Conservation (phyloP, 2,888 invertebrate genomes). For the Ichneumoninae sp. region DNA sequence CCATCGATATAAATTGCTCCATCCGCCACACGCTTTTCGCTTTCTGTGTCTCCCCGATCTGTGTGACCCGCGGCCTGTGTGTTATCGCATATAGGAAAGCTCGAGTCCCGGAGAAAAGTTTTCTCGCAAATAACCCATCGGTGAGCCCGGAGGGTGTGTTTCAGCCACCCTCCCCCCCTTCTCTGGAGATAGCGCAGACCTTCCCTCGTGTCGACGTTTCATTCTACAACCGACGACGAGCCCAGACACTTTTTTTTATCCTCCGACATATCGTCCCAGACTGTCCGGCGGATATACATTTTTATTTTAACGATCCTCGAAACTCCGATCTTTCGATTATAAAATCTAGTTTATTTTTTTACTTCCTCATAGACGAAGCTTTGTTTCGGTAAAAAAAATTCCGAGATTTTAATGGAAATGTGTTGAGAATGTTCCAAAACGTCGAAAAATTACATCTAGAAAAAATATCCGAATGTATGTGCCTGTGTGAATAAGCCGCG, state of each 20-base stretch:
- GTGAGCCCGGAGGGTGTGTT: slow-evolving; percentile 53
- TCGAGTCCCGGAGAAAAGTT: slow-evolving; percentile 69
- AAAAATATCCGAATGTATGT: no score
- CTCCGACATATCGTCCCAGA: slow-evolving; percentile 5
- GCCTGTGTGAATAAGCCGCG: no score
- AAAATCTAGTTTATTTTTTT: background rate
- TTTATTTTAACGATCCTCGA: slow-evolving; percentile 1
- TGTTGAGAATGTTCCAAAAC: no score
- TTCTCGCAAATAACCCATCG: slow-evolving; percentile 67
- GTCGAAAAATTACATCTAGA: no score
- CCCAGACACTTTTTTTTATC: slow-evolving; percentile 34
- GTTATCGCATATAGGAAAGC: slow-evolving; percentile 58
- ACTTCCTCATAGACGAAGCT: no score
- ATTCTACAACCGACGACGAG: slow-evolving; percentile 39
- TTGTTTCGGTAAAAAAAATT: no score
- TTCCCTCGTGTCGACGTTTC: slow-evolving; percentile 45
- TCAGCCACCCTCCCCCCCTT: slow-evolving; percentile 27
- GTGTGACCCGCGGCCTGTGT: slow-evolving; percentile 31
- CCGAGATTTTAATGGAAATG: no score
- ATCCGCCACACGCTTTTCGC: slow-evolving; percentile 65
- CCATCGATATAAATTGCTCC: slow-evolving; percentile 66
- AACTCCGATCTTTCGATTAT: background rate
- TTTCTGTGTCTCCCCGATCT: slow-evolving; percentile 66
- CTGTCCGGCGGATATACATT: slow-evolving; percentile 16
- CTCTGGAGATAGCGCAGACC: slow-evolving; percentile 49